These are phyloP conservation scores for Mythimna impura DNA, from an alignment of 2,888 invertebrate species.

Conservation along the genomic window DNA sequence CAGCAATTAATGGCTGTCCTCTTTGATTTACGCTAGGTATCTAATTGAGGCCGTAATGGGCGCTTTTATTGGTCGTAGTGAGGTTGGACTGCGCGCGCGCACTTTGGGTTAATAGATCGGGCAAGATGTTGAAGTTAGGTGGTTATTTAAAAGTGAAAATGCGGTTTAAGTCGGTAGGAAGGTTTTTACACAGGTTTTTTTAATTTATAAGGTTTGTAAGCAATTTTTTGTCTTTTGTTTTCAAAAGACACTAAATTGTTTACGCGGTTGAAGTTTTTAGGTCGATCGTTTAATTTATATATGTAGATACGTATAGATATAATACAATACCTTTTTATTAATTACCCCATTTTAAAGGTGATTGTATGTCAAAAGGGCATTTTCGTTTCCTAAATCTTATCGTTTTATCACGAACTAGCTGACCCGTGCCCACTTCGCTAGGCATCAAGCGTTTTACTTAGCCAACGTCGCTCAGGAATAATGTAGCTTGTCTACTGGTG, in stretches of 20 bases:
- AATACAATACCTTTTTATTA: neutral
- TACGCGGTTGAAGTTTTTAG: neutral
- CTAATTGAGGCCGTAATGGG: conserved; percentile 61
- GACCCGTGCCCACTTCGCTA: too few species aligned
- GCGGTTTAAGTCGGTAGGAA: too few species aligned
- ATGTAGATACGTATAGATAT: fast-evolving
- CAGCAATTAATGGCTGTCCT: conserved; percentile 49
- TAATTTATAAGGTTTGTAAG: neutral
- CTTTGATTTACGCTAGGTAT: conserved; percentile 53
- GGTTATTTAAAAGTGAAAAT: conserved; percentile 18
- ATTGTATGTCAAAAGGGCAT: neutral
- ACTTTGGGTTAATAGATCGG: conserved; percentile 30
- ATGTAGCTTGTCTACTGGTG: too few species aligned
- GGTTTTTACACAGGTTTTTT: neutral
- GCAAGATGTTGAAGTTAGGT: conserved; percentile 2
- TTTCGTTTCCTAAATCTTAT: too few species aligned
- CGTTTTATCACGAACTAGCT: too few species aligned
- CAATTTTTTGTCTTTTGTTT: neutral
- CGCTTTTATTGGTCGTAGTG: conserved; percentile 50
- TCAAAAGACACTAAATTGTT: neutral
- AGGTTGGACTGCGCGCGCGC: conserved; percentile 35
- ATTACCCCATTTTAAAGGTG: neutral
- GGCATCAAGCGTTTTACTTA: too few species aligned
- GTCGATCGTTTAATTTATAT: neutral
- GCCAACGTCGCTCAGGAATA: too few species aligned